A percentile compares a stretch with the other conserved stretches of the same genome.
Evolutionary conservation across 2,888 invertebrate species (phyloP).

Genomic region (Enchytraeus crypticus): DNA sequence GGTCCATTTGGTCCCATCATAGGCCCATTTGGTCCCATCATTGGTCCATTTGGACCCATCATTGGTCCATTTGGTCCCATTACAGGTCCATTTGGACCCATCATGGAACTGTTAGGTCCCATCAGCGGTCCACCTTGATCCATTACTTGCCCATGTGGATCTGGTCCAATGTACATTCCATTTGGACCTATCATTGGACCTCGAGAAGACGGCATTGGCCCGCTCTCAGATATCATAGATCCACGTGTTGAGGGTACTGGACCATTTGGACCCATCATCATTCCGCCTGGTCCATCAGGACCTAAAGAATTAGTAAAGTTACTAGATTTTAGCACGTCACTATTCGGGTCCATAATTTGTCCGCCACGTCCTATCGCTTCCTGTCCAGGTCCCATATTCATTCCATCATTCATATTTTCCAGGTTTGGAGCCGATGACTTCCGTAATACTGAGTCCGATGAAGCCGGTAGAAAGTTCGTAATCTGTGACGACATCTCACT

Average conservation of each 20-base stretch:
- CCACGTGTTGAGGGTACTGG: slow-evolving; percentile 1
- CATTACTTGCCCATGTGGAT: background rate
- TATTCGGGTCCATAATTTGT: slow-evolving; percentile 2
- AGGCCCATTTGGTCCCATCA: slow-evolving; percentile 12
- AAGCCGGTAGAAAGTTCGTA: too few relatives aligned
- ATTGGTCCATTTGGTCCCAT: slow-evolving; percentile 6
- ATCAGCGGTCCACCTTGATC: background rate
- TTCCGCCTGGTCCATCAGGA: background rate
- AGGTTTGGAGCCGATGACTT: too few relatives aligned
- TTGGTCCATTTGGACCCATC: slow-evolving; percentile 8
- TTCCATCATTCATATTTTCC: too few relatives aligned
- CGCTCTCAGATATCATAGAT: background rate
- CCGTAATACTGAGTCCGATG: too few relatives aligned
- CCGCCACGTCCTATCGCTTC: background rate
- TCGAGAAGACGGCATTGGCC: background rate
- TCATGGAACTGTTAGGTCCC: slow-evolving; percentile 1
- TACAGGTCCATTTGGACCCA: slow-evolving; percentile 10
- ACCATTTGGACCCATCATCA: slow-evolving; percentile 14
- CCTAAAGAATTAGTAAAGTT: background rate
- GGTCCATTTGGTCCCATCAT: slow-evolving; percentile 5
- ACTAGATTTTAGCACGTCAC: slow-evolving; percentile 2
- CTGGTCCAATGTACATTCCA: slow-evolving; percentile 7
- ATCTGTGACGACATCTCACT: too few relatives aligned
- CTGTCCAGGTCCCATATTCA: background rate
- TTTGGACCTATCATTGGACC: slow-evolving; percentile 6